Percentiles rank a stretch among this genome's conserved stretches.
These are phyloP conservation scores for Epistrophe eligans DNA, from an alignment of 2,888 invertebrate species.

Conservation along the genomic window DNA sequence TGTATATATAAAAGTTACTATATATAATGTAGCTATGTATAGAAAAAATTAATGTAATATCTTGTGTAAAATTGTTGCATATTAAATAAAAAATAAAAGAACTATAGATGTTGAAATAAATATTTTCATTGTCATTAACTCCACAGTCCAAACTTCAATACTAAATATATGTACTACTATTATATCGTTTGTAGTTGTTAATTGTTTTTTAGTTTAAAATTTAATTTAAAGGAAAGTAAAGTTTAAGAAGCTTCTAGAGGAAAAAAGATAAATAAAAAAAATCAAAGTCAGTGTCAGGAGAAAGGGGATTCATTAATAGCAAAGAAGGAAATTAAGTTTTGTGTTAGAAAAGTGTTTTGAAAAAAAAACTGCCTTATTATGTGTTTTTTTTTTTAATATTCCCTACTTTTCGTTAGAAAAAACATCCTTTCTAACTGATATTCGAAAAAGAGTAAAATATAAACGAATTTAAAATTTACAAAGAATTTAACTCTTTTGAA, in stretches of 20 bases:
- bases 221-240: neutral
- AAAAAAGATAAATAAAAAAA: neutral
- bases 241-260: neutral
- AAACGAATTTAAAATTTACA: no score
- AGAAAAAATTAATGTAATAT: neutral
- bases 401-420: neutral
- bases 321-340: neutral
- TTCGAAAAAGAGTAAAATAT: neutral
- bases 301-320: neutral
- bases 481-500: no score
- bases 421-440: neutral
- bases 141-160: slow-evolving; percentile 1
- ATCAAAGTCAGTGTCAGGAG: neutral
- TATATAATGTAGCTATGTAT: neutral
- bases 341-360: neutral
- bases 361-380: neutral
- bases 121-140: neutral
- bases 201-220: neutral
- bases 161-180: neutral
- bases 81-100: neutral
- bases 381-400: neutral
- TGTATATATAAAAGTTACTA: neutral
- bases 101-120: neutral
- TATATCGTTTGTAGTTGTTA: neutral
- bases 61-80: neutral